These are phyloP conservation scores for Resseliella maxima DNA, from an alignment of 2,888 invertebrate species.

Conservation along the genomic window DNA sequence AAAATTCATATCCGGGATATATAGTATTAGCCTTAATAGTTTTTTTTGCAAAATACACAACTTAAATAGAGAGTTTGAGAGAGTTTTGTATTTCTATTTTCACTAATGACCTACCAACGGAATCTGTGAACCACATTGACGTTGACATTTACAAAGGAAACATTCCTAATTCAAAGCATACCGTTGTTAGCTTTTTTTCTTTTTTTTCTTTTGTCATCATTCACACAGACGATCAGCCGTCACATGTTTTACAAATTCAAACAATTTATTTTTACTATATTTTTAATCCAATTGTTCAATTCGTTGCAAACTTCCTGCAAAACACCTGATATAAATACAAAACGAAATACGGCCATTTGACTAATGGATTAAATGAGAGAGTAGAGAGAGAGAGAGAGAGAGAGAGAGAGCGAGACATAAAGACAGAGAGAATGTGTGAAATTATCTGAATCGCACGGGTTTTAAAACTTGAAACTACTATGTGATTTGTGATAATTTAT, in stretches of 20 bases:
- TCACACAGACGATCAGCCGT: not conserved
- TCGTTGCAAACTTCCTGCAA: not conserved
- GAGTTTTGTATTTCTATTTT: not conserved
- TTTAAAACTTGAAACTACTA: too few relatives aligned
- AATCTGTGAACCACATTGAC: not conserved
- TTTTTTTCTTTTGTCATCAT: too few relatives aligned
- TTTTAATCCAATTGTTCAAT: not conserved
- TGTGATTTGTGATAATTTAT: too few relatives aligned
- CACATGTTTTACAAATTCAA: slow-evolving; percentile 13
- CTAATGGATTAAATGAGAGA: not conserved
- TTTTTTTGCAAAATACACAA: not conserved
- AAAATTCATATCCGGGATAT: too few relatives aligned
- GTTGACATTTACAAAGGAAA: not conserved
- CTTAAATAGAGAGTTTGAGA: too few relatives aligned
- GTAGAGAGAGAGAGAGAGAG: too few relatives aligned
- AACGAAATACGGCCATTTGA: not conserved
- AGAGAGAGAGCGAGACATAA: too few relatives aligned
- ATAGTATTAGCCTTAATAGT: not conserved
- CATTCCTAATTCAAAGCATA: too few relatives aligned
- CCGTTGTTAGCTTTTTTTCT: too few relatives aligned
- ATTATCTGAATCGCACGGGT: too few relatives aligned
- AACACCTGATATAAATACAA: not conserved
- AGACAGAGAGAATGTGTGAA: too few relatives aligned
- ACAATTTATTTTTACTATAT: slow-evolving; percentile 33
- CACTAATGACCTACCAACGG: not conserved